phyloP scores from a whole-genome alignment of 2,797 vertebrate species.

The Phylloscopus collybita region DNA sequence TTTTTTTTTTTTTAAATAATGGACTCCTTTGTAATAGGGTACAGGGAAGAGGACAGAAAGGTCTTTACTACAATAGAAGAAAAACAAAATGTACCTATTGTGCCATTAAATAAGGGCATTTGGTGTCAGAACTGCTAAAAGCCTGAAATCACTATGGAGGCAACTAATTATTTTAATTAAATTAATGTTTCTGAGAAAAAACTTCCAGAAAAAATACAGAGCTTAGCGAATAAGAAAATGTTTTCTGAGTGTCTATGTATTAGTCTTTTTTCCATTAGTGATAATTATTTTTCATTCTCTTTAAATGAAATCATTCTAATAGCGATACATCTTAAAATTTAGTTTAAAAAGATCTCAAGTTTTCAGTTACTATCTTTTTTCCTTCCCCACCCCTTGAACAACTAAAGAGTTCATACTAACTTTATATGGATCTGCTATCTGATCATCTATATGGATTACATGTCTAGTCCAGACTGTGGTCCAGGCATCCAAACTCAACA shows the following conservation, averaged over 20 bases:
- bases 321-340: neutral
- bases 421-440: neutral
- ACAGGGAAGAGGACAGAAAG: neutral
- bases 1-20: slow-evolving; percentile 16
- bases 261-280: neutral
- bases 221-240: neutral
- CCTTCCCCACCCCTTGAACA: neutral
- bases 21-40: neutral
- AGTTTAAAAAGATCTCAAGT: neutral
- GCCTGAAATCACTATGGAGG: slow-evolving; percentile 8
- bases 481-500: neutral
- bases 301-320: neutral
- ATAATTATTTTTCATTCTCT: neutral
- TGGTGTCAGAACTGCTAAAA: slow-evolving; percentile 14
- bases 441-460: neutral
- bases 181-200: slow-evolving; percentile 18
- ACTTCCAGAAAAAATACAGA: neutral
- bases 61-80: neutral
- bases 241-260: neutral
- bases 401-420: neutral
- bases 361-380: neutral
- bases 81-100: neutral
- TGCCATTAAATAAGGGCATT: neutral
- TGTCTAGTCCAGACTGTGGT: neutral
- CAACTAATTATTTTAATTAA: neutral